phyloP scores from a whole-genome alignment of 2,888 invertebrate genomes.

The Lepidochitona cinerea region DNA sequence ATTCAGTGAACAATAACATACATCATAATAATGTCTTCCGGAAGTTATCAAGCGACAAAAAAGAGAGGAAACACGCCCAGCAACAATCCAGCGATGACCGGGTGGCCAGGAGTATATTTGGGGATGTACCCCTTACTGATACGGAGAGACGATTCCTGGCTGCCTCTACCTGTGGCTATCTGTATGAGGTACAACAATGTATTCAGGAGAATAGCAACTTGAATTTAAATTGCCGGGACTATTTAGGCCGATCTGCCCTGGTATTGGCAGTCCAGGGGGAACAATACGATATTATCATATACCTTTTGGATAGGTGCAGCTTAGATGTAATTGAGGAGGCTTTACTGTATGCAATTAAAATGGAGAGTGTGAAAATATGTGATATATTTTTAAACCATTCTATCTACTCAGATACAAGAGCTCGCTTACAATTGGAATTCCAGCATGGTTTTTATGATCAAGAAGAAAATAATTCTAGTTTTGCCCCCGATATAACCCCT shows the following conservation, averaged over 20 bases:
- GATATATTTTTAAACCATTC: conserved; percentile 43
- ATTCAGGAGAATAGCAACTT: conserved; percentile 34
- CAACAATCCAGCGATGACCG: not conserved
- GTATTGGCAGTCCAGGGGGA: conserved; percentile 41
- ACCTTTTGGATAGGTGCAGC: conserved; percentile 34
- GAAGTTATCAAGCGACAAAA: not conserved
- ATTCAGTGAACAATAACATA: not conserved
- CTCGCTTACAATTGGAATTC: conserved; percentile 38
- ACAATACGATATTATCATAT: conserved; percentile 42
- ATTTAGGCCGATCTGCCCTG: conserved; percentile 42
- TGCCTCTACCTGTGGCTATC: conserved; percentile 33
- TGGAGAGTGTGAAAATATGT: conserved; percentile 43
- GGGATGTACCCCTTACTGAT: conserved; percentile 42
- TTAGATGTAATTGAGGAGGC: conserved; percentile 42
- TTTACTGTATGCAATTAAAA: conserved; percentile 44
- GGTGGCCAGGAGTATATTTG: conserved; percentile 38
- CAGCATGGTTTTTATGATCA: conserved; percentile 43
- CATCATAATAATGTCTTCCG: not conserved
- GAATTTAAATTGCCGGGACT: conserved; percentile 47
- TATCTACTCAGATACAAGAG: conserved; percentile 33
- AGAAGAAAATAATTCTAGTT: conserved; percentile 40
- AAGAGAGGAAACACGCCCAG: not conserved
- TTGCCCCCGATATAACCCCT: conserved; percentile 45
- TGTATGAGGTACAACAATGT: conserved; percentile 31
- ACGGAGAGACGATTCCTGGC: conserved; percentile 37